A percentile compares a stretch with the other conserved stretches of the same genome.
phyloP scores from a whole-genome alignment of 2,888 invertebrate species.

The Dysmachus trigonus region DNA sequence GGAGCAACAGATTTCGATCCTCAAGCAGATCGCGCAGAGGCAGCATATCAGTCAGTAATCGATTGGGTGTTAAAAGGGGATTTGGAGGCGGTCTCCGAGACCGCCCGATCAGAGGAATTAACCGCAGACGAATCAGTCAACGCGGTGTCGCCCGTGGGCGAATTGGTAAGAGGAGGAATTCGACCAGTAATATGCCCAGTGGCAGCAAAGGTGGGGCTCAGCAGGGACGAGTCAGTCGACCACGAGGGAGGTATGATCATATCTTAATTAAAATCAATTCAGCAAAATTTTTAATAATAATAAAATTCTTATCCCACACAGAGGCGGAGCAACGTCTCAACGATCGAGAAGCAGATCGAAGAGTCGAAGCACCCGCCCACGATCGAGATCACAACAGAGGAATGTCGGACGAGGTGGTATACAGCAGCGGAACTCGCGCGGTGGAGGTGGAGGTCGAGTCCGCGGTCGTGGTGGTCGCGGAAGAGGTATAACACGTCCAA shows the following conservation, averaged over 20 bases:
- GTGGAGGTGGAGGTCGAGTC: conserved; percentile 48
- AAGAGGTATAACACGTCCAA: conserved; percentile 45
- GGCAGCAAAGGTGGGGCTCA: conserved; percentile 26
- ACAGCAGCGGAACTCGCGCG: conserved; percentile 49
- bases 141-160: conserved; percentile 57
- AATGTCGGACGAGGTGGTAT: conserved; percentile 53
- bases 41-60: conserved; percentile 42
- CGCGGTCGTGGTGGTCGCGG: conserved; percentile 38
- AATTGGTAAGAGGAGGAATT: conserved; percentile 57
- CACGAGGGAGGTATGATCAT: conserved; percentile 46
- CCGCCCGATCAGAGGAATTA: conserved; percentile 27
- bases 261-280: not conserved
- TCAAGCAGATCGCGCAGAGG: conserved; percentile 26
- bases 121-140: conserved; percentile 50
- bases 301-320: not conserved
- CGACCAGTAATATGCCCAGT: conserved; percentile 43
- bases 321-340: conserved; percentile 35
- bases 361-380: conserved; percentile 43
- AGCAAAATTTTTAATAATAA: not conserved
- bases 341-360: conserved; percentile 50
- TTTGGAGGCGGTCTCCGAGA: conserved; percentile 8
- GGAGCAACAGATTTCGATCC: conserved; percentile 1
- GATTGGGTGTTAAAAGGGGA: conserved; percentile 39
- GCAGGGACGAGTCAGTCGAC: conserved; percentile 44
- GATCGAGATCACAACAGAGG: conserved; percentile 4